phyloP scores from a whole-genome alignment of 1,140 invertebrate genomes.

The Rhagoletis zephyria region DNA sequence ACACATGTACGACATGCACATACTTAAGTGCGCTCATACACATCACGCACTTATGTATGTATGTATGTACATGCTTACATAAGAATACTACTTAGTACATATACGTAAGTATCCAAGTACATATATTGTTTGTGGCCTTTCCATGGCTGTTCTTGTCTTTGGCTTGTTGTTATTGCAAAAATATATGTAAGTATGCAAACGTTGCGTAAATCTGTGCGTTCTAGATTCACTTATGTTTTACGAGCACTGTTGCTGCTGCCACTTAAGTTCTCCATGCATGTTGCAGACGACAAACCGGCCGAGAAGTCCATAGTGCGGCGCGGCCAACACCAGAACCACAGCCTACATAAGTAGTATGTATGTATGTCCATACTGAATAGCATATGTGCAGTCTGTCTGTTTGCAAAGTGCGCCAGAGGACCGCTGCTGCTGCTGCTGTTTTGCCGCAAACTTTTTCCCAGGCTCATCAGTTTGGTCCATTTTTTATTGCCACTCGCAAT shows the following conservation, averaged over 20 bases:
- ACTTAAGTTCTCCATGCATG: background rate
- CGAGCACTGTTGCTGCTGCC: background rate
- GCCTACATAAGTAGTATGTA: background rate
- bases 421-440: background rate
- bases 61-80: background rate
- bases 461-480: slow-evolving; percentile 42
- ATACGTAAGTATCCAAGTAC: too few relatives aligned
- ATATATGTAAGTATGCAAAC: background rate
- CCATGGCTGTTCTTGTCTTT: background rate
- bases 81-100: background rate
- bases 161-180: background rate
- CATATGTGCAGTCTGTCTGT: background rate
- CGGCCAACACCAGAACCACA: background rate
- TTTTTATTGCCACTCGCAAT: slow-evolving; percentile 23
- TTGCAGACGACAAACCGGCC: slow-evolving; percentile 1
- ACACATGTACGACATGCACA: background rate
- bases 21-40: background rate
- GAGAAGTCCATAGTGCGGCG: slow-evolving; percentile 25
- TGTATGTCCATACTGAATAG: background rate
- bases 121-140: too few relatives aligned
- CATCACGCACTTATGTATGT: background rate
- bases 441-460: slow-evolving; percentile 42
- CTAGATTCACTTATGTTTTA: slow-evolving; percentile 26
- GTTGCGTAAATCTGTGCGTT: slow-evolving; percentile 31
- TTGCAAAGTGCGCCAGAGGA: background rate